Base-by-base conservation (phyloP, 2,797 vertebrate species). In the Florisuga fusca region DNA sequence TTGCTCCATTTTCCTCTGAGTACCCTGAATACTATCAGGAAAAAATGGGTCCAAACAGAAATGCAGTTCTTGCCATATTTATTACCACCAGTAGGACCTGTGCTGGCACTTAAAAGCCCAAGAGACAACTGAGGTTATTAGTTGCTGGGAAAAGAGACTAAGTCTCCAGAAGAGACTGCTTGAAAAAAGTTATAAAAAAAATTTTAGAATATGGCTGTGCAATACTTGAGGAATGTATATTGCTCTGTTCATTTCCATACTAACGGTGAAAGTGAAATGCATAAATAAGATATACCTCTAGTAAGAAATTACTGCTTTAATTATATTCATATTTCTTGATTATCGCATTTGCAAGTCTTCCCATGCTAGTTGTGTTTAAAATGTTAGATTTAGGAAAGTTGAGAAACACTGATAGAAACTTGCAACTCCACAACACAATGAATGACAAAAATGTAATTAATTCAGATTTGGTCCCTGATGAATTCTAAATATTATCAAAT, bases 11-110 rank as follows among this genome's bases (percentile, higher is more conserved):
- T 57, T 81, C 19, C 38, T 63, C 58, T 16, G 7, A 3, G 2
- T 26, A 73, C 0, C 0, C 20, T 5, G 48, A 77, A 48, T 17
- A 67, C 3, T 29, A 5, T 10, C 7, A n/a, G n/a, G 25, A 7
- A 86, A 64, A 29, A 92, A 73, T 0, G 0, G 1, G 10, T 88
- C 26, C 33, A 50, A 64, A 72, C 7, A 33, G 34, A 82, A 92
- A 78, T 16, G 1, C 4, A 59, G 33, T 51, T 64, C 15, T 34
- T 64, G 5, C 2, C 27, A 29, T 23, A 29, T 68, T 69, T 43
- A 48, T 34, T 84, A 26, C 17, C 7, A 55, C 9, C 11, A 50
- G 9, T 7, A 63, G 20, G 36, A 80, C 13, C 3, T 9, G 19
- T 33, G 25, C 10, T 59, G n/a, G 61, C 16, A 48, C 19, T 73